Conservation (phyloP, 2,888 invertebrate species). For the Drosophila anomalata region DNA sequence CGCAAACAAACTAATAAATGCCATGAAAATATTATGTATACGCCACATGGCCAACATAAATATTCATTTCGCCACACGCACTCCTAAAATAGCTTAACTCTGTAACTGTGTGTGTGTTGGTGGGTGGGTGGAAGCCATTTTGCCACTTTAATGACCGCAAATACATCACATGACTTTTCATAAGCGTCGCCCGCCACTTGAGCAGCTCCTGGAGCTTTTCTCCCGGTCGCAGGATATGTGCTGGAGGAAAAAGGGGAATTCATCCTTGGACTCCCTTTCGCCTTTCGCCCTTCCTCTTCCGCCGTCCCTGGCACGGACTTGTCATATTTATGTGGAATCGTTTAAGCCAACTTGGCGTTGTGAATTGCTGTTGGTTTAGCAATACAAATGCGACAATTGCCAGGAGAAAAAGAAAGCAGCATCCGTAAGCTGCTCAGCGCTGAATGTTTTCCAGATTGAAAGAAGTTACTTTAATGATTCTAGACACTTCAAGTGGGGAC, state of each 20-base stretch:
- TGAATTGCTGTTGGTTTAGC: constrained; percentile 41
- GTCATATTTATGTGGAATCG: constrained; percentile 72
- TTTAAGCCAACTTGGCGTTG: constrained; percentile 64
- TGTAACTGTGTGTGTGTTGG: constrained; percentile 11
- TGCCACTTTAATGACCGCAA: constrained; percentile 75
- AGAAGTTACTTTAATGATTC: constrained; percentile 32
- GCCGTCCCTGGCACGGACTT: constrained; percentile 44
- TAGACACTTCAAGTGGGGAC: neutral
- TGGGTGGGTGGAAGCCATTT: constrained; percentile 55
- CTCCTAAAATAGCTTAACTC: constrained; percentile 36
- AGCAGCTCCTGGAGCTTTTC: constrained; percentile 39
- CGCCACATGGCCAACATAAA: constrained; percentile 68
- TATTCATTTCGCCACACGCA: constrained; percentile 62
- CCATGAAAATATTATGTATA: constrained; percentile 70
- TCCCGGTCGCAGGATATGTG: constrained; percentile 21
- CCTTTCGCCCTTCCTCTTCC: constrained; percentile 36
- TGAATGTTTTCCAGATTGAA: constrained; percentile 35
- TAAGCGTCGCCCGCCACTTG: constrained; percentile 69
- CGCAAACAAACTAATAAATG: constrained; percentile 56
- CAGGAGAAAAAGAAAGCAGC: constrained; percentile 13
- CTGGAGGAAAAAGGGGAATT: constrained; percentile 23
- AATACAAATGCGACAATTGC: constrained; percentile 61
- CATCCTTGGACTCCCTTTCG: constrained; percentile 23
- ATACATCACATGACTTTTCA: constrained; percentile 75
- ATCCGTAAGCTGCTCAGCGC: constrained; percentile 25